These are phyloP conservation scores for Sorex maritimensis DNA, from an alignment of 2,797 vertebrate species.

Conservation along the genomic window DNA sequence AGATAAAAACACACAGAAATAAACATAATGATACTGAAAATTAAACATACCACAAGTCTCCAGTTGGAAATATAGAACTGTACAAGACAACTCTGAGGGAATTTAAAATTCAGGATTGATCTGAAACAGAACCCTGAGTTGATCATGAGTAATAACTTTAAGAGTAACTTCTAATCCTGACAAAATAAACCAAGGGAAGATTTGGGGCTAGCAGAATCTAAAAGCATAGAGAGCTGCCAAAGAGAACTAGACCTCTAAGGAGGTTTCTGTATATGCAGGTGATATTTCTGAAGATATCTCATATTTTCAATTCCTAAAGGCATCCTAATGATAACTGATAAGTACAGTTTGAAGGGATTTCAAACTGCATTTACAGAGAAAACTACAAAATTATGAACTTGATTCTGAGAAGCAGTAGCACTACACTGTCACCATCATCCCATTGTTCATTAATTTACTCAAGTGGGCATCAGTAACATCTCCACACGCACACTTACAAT, in stretches of 20 bases:
- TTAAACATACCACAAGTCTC: not conserved
- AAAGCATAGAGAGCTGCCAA: not conserved
- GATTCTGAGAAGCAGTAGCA: too few species aligned
- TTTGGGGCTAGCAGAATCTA: not conserved
- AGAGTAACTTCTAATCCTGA: not conserved
- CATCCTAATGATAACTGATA: too few species aligned
- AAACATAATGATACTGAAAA: not conserved
- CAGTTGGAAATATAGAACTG: not conserved
- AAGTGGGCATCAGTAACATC: too few species aligned
- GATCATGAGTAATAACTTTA: not conserved
- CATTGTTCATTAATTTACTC: too few species aligned
- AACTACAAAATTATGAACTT: too few species aligned
- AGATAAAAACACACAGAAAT: not conserved
- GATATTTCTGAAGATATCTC: too few species aligned
- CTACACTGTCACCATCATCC: too few species aligned
- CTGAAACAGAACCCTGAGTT: not conserved
- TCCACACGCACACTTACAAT: too few species aligned
- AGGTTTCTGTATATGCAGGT: not conserved
- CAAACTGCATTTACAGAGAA: too few species aligned
- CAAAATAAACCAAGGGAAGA: not conserved
- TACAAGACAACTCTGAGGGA: not conserved
- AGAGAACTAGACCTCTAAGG: not conserved
- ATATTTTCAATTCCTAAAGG: too few species aligned
- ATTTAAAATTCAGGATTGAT: not conserved
- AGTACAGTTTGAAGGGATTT: too few species aligned